These are phyloP conservation scores for Strix aluco DNA, from an alignment of 2,113 vertebrate genomes.

Conservation along the genomic window DNA sequence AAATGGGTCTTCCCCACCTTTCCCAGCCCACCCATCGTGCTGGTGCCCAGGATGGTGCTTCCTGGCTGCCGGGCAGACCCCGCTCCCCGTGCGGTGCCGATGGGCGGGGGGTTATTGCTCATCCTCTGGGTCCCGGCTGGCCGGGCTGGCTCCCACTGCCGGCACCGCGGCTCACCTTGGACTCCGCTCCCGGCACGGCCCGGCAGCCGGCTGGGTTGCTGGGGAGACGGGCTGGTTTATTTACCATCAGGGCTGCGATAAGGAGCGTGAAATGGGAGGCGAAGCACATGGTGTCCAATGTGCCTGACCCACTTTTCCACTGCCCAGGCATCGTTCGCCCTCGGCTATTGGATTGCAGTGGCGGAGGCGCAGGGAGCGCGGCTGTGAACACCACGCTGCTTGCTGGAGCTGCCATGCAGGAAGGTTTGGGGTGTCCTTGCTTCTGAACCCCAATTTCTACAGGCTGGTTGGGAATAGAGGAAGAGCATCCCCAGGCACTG, in stretches of 20 bases:
- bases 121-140: not conserved
- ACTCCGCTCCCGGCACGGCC: conserved; percentile 24
- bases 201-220: conserved; percentile 31
- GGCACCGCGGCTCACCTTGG: not conserved
- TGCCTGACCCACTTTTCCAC: conserved; percentile 61
- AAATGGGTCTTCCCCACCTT: not conserved
- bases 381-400: not conserved
- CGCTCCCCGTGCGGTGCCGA: accelerated
- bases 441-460: accelerated
- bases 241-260: conserved; percentile 50
- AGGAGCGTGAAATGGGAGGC: conserved; percentile 35
- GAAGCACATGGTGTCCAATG: conserved; percentile 51
- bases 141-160: not conserved
- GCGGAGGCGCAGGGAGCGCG: accelerated
- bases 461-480: accelerated
- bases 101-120: accelerated
- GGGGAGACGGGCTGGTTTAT: conserved; percentile 54
- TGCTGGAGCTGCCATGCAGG: accelerated
- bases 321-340: not conserved
- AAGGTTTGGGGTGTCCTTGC: not conserved
- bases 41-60: accelerated
- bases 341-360: conserved; percentile 21
- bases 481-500: accelerated
- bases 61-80: not conserved
- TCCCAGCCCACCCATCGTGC: accelerated